These are phyloP conservation scores for Melanophora roralis DNA, from an alignment of 2,888 invertebrate species.

Conservation along the genomic window DNA sequence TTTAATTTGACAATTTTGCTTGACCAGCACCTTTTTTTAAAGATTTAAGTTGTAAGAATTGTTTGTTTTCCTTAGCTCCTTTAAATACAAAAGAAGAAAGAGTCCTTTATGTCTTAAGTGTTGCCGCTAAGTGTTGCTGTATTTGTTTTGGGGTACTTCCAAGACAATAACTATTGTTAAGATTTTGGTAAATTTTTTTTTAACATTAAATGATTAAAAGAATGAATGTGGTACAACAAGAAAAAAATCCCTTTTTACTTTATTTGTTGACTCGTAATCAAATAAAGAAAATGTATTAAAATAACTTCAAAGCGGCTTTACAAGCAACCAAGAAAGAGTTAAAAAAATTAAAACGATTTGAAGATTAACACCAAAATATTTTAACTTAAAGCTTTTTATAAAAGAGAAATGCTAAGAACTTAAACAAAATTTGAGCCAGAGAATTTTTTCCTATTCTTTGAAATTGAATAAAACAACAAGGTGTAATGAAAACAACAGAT, in stretches of 20 bases:
- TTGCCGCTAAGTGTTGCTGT: slow-evolving; percentile 41
- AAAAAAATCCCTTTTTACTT: slow-evolving; percentile 33
- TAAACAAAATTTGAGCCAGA: neutral
- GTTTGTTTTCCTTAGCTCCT: neutral
- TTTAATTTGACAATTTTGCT: too few relatives aligned
- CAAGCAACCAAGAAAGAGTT: slow-evolving; percentile 9
- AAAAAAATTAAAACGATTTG: neutral
- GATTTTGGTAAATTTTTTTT: slow-evolving; percentile 12
- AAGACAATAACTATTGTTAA: slow-evolving; percentile 43
- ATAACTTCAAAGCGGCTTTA: slow-evolving; percentile 46
- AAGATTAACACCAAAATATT: neutral
- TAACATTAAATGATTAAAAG: slow-evolving; percentile 14
- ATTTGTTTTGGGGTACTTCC: slow-evolving; percentile 49
- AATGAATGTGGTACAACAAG: slow-evolving; percentile 51
- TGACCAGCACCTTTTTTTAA: too few relatives aligned
- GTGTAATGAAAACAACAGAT: slow-evolving; percentile 11
- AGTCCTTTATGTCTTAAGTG: slow-evolving; percentile 28
- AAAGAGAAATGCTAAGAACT: neutral
- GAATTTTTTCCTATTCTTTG: neutral
- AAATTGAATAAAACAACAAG: slow-evolving; percentile 3
- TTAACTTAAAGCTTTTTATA: neutral
- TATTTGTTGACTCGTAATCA: neutral
- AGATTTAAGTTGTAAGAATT: neutral
- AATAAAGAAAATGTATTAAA: slow-evolving; percentile 30
- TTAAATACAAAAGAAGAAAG: neutral